Evolutionary conservation across 2,888 invertebrate species (phyloP).

Genomic region (Trichacis sp.): DNA sequence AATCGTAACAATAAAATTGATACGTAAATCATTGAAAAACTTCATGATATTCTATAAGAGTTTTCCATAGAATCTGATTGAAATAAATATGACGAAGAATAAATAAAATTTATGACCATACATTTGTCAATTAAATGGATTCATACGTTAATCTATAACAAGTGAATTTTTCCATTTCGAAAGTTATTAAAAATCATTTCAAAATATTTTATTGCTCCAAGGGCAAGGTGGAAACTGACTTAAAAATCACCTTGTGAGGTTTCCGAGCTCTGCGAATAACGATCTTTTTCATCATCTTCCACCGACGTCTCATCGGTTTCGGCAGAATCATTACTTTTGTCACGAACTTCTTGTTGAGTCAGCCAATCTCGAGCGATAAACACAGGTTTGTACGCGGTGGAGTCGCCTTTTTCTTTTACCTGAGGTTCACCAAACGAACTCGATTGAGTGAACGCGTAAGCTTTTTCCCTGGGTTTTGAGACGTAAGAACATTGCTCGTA

Average conservation of each 20-base stretch:
- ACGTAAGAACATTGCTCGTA: conserved; percentile 88
- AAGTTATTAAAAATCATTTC: neutral
- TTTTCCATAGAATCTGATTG: too few relatives aligned
- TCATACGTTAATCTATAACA: too few relatives aligned
- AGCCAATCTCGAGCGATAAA: conserved; percentile 11
- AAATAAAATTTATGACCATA: too few relatives aligned
- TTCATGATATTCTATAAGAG: too few relatives aligned
- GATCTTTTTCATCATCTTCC: conserved; percentile 5
- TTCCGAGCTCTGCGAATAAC: neutral
- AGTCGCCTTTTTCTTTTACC: conserved; percentile 7
- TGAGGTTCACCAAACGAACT: conserved; percentile 43
- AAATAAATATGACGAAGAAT: too few relatives aligned
- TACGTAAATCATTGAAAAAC: too few relatives aligned
- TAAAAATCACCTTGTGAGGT: neutral
- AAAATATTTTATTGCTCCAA: too few relatives aligned
- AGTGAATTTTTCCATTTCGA: too few relatives aligned
- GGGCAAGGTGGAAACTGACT: too few relatives aligned
- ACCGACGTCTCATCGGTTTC: conserved; percentile 12
- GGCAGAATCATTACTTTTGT: conserved; percentile 12
- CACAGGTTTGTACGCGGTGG: conserved; percentile 16
- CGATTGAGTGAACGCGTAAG: conserved; percentile 49
- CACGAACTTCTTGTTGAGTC: conserved; percentile 19
- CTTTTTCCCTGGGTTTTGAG: conserved; percentile 75
- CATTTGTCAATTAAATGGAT: too few relatives aligned
- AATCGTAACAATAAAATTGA: too few relatives aligned